Evolutionary conservation across 23 tunicate species (phyloP).

Genomic region (Corella eumyota): DNA sequence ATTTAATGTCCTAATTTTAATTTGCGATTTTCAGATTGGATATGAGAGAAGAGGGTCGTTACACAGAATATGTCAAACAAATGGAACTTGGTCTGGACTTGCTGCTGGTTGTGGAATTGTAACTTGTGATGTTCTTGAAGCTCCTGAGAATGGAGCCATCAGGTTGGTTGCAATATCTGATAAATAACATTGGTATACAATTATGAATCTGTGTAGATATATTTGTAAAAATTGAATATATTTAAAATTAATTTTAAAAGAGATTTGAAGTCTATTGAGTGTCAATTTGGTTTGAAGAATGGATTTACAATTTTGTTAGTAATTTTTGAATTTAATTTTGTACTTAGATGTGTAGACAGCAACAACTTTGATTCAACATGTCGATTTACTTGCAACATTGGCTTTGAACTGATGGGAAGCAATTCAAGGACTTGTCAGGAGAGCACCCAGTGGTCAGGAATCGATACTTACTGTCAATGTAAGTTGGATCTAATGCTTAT

Average conservation of each 20-base stretch:
- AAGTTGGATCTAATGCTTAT: too few species aligned
- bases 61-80: slow-evolving; percentile 27
- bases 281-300: too few species aligned
- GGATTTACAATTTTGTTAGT: too few species aligned
- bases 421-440: slow-evolving; percentile 20
- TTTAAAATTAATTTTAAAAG: too few species aligned
- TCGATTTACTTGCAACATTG: slow-evolving; percentile 56
- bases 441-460: slow-evolving; percentile 40
- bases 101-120: slow-evolving; percentile 37
- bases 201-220: too few species aligned
- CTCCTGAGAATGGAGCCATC: slow-evolving; percentile 57
- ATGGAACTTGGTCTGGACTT: slow-evolving; percentile 53
- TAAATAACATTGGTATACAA: too few species aligned
- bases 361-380: slow-evolving; percentile 58
- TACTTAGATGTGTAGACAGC: slow-evolving; percentile 48
- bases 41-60: slow-evolving; percentile 31
- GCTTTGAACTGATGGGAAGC: slow-evolving; percentile 42
- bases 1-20: background rate
- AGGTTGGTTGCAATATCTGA: slow-evolving; percentile 50
- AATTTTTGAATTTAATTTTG: too few species aligned
- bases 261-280: too few species aligned
- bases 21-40: slow-evolving; percentile 56
- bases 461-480: slow-evolving; percentile 23
- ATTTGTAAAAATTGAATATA: too few species aligned
- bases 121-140: slow-evolving; percentile 35